These are phyloP conservation scores for Coleophora deauratella DNA, from an alignment of 2,888 invertebrate species.

Conservation along the genomic window DNA sequence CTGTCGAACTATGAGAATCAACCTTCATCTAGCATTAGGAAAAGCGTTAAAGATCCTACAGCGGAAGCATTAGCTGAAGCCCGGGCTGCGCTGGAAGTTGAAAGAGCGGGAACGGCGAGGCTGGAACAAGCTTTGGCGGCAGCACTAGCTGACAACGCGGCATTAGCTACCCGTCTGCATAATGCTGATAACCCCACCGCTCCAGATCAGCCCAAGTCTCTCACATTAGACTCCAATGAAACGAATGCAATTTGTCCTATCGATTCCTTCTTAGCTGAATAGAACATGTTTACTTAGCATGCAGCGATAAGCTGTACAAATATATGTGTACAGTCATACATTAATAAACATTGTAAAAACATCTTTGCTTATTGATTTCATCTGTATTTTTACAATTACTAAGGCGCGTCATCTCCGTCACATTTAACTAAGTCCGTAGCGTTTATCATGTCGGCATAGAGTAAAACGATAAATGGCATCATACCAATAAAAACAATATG, in stretches of 20 bases:
- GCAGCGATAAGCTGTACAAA: not conserved
- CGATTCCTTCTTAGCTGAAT: conserved; percentile 58
- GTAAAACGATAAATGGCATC: not conserved
- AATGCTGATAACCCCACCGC: conserved; percentile 26
- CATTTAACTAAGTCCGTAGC: not conserved
- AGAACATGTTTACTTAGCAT: conserved; percentile 12
- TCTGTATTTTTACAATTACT: not conserved
- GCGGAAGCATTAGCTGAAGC: conserved; percentile 36
- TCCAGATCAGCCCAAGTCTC: conserved; percentile 14
- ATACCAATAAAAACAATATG: too few relatives aligned
- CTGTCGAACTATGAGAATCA: conserved; percentile 19
- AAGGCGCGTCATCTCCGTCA: not conserved
- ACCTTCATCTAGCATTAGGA: conserved; percentile 13
- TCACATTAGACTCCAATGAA: conserved; percentile 18
- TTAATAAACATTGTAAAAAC: conserved; percentile 4
- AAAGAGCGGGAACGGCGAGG: conserved; percentile 41
- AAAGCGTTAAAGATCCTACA: conserved; percentile 22
- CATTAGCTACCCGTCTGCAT: conserved; percentile 39
- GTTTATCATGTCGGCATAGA: not conserved
- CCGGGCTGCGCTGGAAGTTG: conserved; percentile 44
- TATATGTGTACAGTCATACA: not conserved
- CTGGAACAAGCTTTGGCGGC: conserved; percentile 48
- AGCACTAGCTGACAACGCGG: conserved; percentile 49
- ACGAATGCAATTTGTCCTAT: conserved; percentile 41
- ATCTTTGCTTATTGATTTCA: not conserved